These are phyloP conservation scores for Drosophila bifasciata DNA, from an alignment of 1,140 invertebrate species.

Conservation along the genomic window DNA sequence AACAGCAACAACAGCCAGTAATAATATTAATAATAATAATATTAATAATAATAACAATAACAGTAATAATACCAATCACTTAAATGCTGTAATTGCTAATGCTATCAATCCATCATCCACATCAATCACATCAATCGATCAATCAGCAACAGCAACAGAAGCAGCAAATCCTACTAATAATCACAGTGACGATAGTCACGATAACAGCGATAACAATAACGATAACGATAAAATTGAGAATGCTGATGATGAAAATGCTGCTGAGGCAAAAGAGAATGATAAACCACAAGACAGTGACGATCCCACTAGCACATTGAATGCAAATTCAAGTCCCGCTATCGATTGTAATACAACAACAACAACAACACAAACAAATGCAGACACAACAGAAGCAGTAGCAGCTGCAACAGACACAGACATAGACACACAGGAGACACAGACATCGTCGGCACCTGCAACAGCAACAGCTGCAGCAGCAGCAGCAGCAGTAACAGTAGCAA, in stretches of 20 bases:
- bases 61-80: conserved; percentile 51
- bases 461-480: conserved; percentile 29
- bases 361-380: conserved; percentile 72
- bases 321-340: conserved; percentile 42
- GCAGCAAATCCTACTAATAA: conserved; percentile 28
- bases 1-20: conserved; percentile 72
- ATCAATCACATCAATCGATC: conserved; percentile 49
- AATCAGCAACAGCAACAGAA: conserved; percentile 16
- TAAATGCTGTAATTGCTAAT: conserved; percentile 72
- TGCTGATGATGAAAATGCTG: conserved; percentile 9
- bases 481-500: conserved; percentile 34
- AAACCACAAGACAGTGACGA: conserved; percentile 36
- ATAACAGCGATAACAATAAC: conserved; percentile 23
- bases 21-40: conserved; percentile 63
- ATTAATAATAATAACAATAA: conserved; percentile 57
- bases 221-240: conserved; percentile 9
- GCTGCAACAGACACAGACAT: conserved; percentile 18
- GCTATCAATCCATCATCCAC: conserved; percentile 38
- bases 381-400: conserved; percentile 37
- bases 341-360: conserved; percentile 79
- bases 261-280: conserved; percentile 20
- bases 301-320: conserved; percentile 18
- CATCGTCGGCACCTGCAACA: conserved; percentile 10
- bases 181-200: not conserved
- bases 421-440: conserved; percentile 1